Base-by-base conservation (phyloP, 2,888 invertebrate genomes). In the Pyrocoelia pectoralis region DNA sequence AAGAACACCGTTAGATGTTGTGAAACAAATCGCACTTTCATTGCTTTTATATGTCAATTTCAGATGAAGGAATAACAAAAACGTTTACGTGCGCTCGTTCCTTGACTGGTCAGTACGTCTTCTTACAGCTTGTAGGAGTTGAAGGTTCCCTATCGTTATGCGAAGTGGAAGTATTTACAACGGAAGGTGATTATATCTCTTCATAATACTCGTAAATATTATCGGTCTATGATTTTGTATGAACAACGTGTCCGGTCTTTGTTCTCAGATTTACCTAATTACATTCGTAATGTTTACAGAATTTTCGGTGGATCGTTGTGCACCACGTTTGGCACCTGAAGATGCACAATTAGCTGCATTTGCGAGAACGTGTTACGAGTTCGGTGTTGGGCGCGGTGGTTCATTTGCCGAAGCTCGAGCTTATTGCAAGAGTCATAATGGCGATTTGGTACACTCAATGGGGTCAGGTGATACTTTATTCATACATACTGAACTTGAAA, bases 151-250 rank as follows among this genome's bases (percentile, higher is more conserved):
- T 96, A 54, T 94, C 94, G 6, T 83, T 96, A 1, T 96, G 96
- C 78, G 95, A 96, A 82, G 95, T 96, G 1, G 94, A 95, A 81
- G 93, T 95, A 1, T 96, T 94, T 79, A 93, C 94, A 0, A 93
- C 94, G 3, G 93, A 95, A 83, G 95, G 93, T 92, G 77, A 82
- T 82, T 70, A 15, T 51, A 14, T 63, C 13, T 46, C 13, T 33
- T 49, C 38, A 33, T 24, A 14, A 53, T 46, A n/a, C 17, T 49
- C 38, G 15, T 14, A 13, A 53, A 54, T 60, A 28, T 54, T 14
- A 14, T 10, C 24, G 24, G 14, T 33, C 14, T 13, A 54, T 60
- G 54, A 41, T n/a, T 60, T 49, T 49, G 48, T 43, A 3, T 8
- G 15, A 46, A 46, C n/a, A 46, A 17, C 15, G 4, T 9, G 24